A percentile compares a stretch with the other conserved stretches of the same genome.
phyloP scores from a whole-genome alignment of 37 sponge, comb jelly and placozoan species.

The Cladorhizidae sp. region DNA sequence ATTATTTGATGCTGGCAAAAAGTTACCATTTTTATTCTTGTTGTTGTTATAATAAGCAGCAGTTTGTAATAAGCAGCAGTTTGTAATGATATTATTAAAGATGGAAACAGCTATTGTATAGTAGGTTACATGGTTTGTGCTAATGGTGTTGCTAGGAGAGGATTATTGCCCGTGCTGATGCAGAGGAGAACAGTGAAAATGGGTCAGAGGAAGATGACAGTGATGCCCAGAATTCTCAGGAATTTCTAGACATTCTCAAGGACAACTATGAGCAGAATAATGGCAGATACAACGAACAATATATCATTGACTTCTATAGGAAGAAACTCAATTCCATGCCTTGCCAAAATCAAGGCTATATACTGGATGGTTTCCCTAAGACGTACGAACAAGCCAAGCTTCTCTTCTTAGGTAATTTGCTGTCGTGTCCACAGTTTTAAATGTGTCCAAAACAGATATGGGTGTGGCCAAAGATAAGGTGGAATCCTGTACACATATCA shows the following conservation, averaged over 20 bases:
- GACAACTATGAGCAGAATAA: slow-evolving; percentile 78
- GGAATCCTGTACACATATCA: too few species aligned
- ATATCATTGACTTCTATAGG: slow-evolving; percentile 83
- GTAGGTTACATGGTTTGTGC: neutral
- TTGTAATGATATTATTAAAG: too few species aligned
- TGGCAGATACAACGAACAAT: slow-evolving; percentile 80
- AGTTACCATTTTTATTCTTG: too few species aligned
- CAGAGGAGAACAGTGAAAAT: slow-evolving; percentile 50
- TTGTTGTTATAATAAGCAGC: too few species aligned
- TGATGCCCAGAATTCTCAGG: slow-evolving; percentile 82
- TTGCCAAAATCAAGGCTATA: slow-evolving; percentile 94
- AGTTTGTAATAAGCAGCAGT: too few species aligned
- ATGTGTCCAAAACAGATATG: too few species aligned
- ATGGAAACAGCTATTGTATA: too few species aligned
- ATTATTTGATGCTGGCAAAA: too few species aligned
- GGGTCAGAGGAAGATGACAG: slow-evolving; percentile 83
- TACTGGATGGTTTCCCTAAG: slow-evolving; percentile 95
- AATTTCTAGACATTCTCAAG: slow-evolving; percentile 80
- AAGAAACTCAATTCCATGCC: slow-evolving; percentile 88
- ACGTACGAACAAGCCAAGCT: slow-evolving; percentile 87
- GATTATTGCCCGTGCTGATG: slow-evolving; percentile 32
- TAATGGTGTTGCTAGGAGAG: slow-evolving; percentile 10
- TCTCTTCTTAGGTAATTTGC: slow-evolving; percentile 71
- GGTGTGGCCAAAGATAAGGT: too few species aligned
- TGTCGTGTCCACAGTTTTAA: too few species aligned